phyloP scores from a whole-genome alignment of 2,797 vertebrate species.

The Decapterus maruadsi region DNA sequence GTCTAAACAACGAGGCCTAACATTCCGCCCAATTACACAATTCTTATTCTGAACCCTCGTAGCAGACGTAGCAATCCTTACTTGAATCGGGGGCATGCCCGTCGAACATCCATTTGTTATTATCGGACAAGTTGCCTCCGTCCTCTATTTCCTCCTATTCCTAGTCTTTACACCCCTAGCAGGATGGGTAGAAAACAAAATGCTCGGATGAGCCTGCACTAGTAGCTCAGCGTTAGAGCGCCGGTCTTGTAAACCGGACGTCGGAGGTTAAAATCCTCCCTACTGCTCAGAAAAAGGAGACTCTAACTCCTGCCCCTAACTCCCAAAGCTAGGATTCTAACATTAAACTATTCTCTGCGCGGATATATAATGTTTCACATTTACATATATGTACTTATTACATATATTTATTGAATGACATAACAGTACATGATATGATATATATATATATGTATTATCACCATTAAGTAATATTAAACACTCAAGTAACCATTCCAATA shows the following conservation, averaged over 20 bases:
- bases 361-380: too few relatives aligned
- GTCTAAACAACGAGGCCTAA: constrained; percentile 46
- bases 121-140: constrained; percentile 34
- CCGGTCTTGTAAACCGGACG: constrained; percentile 70
- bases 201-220: not conserved
- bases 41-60: constrained; percentile 45
- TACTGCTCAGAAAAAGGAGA: constrained; percentile 60
- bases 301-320: constrained; percentile 61
- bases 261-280: constrained; percentile 55
- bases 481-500: too few relatives aligned
- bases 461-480: too few relatives aligned
- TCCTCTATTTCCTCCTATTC: constrained; percentile 7
- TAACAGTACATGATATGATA: too few relatives aligned
- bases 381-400: not conserved
- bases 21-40: constrained; percentile 26
- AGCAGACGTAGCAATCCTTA: not conserved
- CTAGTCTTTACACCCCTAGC: rapidly evolving
- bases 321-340: constrained; percentile 72
- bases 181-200: constrained; percentile 32
- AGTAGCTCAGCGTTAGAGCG: constrained; percentile 64
- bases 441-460: too few relatives aligned
- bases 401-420: too few relatives aligned
- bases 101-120: constrained; percentile 58
- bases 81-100: constrained; percentile 54
- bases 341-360: constrained; percentile 60